Percentiles rank a stretch among this genome's conserved stretches.
phyloP scores from a whole-genome alignment of 1,140 invertebrate species.

The Maconellicoccus hirsutus region DNA sequence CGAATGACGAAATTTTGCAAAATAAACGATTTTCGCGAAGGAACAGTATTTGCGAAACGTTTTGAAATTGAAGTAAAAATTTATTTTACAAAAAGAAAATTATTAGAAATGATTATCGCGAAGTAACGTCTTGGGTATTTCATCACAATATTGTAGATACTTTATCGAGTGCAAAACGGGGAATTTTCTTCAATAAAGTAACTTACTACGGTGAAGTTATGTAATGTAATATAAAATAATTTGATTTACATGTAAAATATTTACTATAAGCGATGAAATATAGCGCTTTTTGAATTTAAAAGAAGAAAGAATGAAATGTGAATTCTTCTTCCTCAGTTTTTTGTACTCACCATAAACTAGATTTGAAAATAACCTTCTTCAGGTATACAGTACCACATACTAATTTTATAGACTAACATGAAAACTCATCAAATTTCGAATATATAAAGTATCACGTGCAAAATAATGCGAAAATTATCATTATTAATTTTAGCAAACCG shows the following conservation, averaged over 20 bases:
- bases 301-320: neutral
- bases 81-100: too few relatives aligned
- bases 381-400: neutral
- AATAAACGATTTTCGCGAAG: too few relatives aligned
- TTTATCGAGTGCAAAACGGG: too few relatives aligned
- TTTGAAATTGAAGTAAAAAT: too few relatives aligned
- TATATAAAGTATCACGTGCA: neutral
- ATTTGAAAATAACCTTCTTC: neutral
- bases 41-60: too few relatives aligned
- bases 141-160: too few relatives aligned
- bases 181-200: neutral
- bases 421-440: too few relatives aligned
- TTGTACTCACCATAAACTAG: neutral
- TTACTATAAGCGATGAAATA: neutral
- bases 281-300: neutral
- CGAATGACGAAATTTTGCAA: neutral
- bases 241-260: neutral
- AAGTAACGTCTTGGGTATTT: too few relatives aligned
- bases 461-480: neutral
- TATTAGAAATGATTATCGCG: too few relatives aligned
- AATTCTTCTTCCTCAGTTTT: neutral
- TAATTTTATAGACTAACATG: neutral
- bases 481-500: neutral
- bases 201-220: neutral
- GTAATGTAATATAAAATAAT: neutral